These are phyloP conservation scores for Drosophila diplacantha DNA, from an alignment of 2,888 invertebrate species.

Conservation along the genomic window DNA sequence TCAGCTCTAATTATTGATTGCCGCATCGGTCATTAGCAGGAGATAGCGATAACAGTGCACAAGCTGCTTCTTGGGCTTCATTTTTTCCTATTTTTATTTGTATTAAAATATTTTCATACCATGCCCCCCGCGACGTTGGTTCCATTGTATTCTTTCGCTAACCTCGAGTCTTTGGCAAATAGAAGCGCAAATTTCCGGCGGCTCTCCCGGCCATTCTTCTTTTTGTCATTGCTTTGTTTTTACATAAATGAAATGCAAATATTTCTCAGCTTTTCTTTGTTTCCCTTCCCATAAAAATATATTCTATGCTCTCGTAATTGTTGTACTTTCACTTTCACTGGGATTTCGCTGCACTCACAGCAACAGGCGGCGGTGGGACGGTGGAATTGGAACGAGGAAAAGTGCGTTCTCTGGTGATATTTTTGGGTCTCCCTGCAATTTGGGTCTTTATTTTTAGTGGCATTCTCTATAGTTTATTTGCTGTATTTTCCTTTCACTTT, in stretches of 20 bases:
- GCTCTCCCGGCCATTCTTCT: constrained; percentile 4
- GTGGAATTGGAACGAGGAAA: constrained; percentile 16
- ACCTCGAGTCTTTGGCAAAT: constrained; percentile 23
- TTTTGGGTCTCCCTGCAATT: constrained; percentile 10
- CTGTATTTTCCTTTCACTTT: constrained; percentile 26
- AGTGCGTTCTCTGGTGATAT: constrained; percentile 14
- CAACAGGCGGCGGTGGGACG: constrained; percentile 20
- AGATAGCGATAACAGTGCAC: constrained; percentile 32
- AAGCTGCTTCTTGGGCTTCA: constrained; percentile 4
- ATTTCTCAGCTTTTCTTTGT: constrained; percentile 15
- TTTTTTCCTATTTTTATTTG: neutral
- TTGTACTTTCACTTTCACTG: constrained; percentile 26
- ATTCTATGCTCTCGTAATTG: constrained; percentile 6
- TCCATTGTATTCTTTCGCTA: constrained; percentile 7
- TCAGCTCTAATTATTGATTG: constrained; percentile 56
- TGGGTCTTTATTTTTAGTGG: constrained; percentile 8
- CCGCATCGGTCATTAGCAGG: constrained; percentile 44
- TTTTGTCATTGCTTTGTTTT: neutral
- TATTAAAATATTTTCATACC: neutral
- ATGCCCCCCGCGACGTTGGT: neutral
- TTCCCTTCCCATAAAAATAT: neutral
- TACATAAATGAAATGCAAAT: constrained; percentile 52
- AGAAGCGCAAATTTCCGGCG: constrained; percentile 15
- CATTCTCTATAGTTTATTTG: constrained; percentile 5
- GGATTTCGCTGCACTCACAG: constrained; percentile 32